Evolutionary conservation across 1,140 invertebrate genomes (phyloP).

Genomic region (Tetraneura akinire): DNA sequence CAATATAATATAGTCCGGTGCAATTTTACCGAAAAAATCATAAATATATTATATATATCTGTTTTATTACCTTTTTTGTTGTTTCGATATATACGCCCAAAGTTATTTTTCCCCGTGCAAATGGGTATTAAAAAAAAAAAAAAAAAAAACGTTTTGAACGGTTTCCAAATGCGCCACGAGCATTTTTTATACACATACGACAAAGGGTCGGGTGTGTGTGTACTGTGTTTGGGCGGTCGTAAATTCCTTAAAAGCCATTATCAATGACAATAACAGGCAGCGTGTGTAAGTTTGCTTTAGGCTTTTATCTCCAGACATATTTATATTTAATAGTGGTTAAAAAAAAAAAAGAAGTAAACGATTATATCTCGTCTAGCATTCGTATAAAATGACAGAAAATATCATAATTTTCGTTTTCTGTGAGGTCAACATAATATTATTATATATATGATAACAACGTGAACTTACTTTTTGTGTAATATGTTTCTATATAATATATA

Average conservation of each 20-base stretch:
- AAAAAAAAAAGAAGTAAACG: slow-evolving; percentile 15
- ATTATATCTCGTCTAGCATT: slow-evolving; percentile 39
- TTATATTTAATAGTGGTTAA: slow-evolving; percentile 11
- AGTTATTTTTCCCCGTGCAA: slow-evolving; percentile 28
- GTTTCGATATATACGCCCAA: neutral
- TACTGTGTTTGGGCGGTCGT: slow-evolving; percentile 34
- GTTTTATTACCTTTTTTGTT: slow-evolving; percentile 27
- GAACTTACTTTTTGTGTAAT: too few species aligned
- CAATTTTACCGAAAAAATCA: slow-evolving; percentile 14
- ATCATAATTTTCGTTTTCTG: neutral
- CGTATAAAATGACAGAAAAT: neutral
- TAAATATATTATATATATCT: neutral
- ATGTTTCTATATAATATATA: too few species aligned
- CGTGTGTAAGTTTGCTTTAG: slow-evolving; percentile 31
- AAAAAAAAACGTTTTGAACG: slow-evolving; percentile 37
- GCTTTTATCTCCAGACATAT: slow-evolving; percentile 46
- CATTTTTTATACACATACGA: slow-evolving; percentile 20
- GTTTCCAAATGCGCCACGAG: slow-evolving; percentile 37
- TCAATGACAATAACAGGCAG: slow-evolving; percentile 42
- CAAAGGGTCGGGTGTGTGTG: slow-evolving; percentile 17
- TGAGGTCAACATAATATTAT: too few species aligned
- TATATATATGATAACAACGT: too few species aligned
- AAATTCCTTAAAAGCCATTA: slow-evolving; percentile 43
- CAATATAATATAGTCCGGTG: neutral
- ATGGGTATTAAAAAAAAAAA: slow-evolving; percentile 16